phyloP scores from a whole-genome alignment of 2,797 vertebrate species.

The Triplophysa yarkandensis region DNA sequence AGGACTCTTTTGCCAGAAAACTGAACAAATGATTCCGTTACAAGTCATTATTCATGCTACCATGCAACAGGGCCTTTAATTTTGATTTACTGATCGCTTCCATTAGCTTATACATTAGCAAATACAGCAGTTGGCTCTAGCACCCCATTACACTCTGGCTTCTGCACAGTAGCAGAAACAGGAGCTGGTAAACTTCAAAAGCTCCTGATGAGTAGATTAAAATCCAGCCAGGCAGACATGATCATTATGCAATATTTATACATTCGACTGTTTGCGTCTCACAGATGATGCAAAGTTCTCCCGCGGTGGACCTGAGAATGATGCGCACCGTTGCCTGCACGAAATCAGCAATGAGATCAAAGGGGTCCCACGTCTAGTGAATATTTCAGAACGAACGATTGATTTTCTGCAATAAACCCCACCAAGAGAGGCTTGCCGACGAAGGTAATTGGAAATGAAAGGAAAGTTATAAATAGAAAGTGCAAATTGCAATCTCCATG shows the following conservation, averaged over 20 bases:
- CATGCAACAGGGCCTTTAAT: constrained; percentile 1
- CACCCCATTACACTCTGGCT: constrained; percentile 41
- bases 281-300: constrained; percentile 41
- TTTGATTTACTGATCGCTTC: constrained; percentile 20
- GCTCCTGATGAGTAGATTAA: constrained; percentile 47
- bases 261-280: constrained; percentile 40
- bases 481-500: neutral
- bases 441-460: constrained; percentile 37
- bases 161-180: constrained; percentile 24
- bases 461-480: constrained; percentile 32
- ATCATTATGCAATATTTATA: constrained; percentile 70
- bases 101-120: constrained; percentile 38
- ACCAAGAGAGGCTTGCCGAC: constrained; percentile 25
- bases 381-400: constrained; percentile 48
- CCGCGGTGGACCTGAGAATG: constrained; percentile 34
- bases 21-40: neutral
- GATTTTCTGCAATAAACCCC: constrained; percentile 44
- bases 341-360: constrained; percentile 74
- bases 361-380: constrained; percentile 58
- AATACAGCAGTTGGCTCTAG: constrained; percentile 37
- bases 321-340: constrained; percentile 60
- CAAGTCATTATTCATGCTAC: constrained; percentile 16
- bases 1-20: neutral
- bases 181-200: constrained; percentile 42
- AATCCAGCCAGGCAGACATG: constrained; percentile 51